Evolutionary conservation across 2,113 vertebrate species (phyloP).

Genomic region (Grallaria varia): DNA sequence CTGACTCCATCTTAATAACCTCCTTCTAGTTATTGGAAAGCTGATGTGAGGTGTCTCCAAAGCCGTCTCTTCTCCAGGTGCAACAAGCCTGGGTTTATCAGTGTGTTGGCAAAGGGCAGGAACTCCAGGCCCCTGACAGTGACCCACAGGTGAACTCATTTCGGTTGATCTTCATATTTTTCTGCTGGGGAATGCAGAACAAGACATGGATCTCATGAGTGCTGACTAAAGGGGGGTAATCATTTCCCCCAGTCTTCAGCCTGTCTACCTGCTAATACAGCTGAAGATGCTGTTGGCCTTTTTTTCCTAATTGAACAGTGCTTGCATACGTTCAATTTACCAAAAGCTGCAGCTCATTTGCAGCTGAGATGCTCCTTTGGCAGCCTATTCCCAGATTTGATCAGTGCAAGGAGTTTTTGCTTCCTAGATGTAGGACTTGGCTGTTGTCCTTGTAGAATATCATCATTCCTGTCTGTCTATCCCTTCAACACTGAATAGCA

Average conservation of each 20-base stretch:
- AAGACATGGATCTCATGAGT: background rate
- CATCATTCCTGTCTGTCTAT: background rate
- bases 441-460: background rate
- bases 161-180: background rate
- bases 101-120: background rate
- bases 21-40: background rate
- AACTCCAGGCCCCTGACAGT: background rate
- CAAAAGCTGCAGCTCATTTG: background rate
- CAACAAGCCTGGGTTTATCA: background rate
- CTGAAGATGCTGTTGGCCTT: background rate
- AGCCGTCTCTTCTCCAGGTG: background rate
- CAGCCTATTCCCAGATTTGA: background rate
- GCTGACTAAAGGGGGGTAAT: background rate
- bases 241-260: background rate
- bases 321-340: background rate
- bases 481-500: background rate
- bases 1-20: background rate
- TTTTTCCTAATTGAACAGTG: background rate
- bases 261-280: background rate
- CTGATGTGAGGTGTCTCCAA: background rate
- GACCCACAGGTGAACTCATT: rapidly evolving
- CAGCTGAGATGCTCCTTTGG: background rate
- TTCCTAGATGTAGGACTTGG: background rate
- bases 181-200: background rate
- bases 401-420: background rate